A percentile compares a stretch with the other conserved stretches of the same genome.
Conservation (phyloP, 2,888 invertebrate species). For the Thymelicus lineola region DNA sequence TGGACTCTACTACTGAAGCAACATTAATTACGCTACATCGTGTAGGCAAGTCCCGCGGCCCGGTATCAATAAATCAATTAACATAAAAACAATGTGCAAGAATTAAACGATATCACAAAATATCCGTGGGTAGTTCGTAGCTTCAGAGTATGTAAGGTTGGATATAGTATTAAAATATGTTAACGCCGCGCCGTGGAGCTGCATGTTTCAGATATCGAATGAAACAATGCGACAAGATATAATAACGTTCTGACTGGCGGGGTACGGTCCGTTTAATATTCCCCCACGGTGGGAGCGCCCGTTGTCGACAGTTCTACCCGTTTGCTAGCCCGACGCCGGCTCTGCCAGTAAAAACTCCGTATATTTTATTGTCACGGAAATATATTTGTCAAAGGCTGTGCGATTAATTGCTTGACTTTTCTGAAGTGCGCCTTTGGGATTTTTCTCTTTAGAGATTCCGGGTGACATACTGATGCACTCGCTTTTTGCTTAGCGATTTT, state of each 20-base stretch:
- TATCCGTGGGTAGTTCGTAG: neutral
- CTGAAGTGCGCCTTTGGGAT: conserved; percentile 58
- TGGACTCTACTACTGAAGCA: conserved; percentile 77
- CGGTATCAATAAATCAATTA: conserved; percentile 32
- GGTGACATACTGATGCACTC: conserved; percentile 43
- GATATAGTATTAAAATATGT: conserved; percentile 9
- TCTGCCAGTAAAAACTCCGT: conserved; percentile 74
- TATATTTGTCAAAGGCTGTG: conserved; percentile 78
- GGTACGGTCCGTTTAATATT: conserved; percentile 75
- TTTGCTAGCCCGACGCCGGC: conserved; percentile 64
- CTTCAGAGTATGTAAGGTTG: neutral
- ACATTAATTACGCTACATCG: conserved; percentile 65
- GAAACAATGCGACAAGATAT: conserved; percentile 66
- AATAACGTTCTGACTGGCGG: conserved; percentile 58
- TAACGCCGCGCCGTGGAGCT: conserved; percentile 4
- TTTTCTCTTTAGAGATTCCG: conserved; percentile 53
- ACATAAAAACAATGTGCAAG: conserved; percentile 27
- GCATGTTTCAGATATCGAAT: conserved; percentile 41
- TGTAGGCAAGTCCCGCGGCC: conserved; percentile 38
- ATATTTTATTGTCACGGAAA: conserved; percentile 82
- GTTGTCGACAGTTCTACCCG: conserved; percentile 78
- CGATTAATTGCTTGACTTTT: conserved; percentile 74
- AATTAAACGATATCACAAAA: conserved; percentile 14
- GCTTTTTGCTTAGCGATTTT: conserved; percentile 19
- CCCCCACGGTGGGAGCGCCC: conserved; percentile 73